Base-by-base conservation (phyloP, 2,888 invertebrate genomes). In the Catotricha subobsoleta region DNA sequence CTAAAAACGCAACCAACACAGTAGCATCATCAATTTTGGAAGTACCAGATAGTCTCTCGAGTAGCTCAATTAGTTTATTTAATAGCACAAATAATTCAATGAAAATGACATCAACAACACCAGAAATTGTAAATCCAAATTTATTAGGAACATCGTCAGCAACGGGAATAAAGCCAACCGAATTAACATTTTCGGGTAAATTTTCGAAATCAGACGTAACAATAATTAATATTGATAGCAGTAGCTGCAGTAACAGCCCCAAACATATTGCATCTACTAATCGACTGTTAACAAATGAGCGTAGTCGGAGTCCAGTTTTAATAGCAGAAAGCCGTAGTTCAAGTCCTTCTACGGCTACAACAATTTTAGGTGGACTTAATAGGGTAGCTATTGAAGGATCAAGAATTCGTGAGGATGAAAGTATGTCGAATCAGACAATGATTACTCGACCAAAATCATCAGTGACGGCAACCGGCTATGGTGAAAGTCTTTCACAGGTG, bases 121-220 rank as follows among this genome's bases (percentile, higher is more conserved):
- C n/a, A n/a, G 27, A n/a, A 9, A 28, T n/a, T 28, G 27, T 9
- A 18, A 18, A 18, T 10, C 5, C 18, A 12, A 19, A 18, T 28
- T 18, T 18, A 10, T 13, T 36, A 10, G 36, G 25, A 29, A 28
- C 39, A 39, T 29, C 39, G 18, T 29, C 20, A 39, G 19, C 39
- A 29, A 20, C 39, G 8, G n/a, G n/a, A 33, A 18, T 25, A 33
- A 18, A 43, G 37, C 31, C 45, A 33, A 36, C 45, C 13, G 58
- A 60, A 44, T 52, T 61, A 42, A 56, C 59, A 10, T 61, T 61
- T 49, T 51, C 56, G 3, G 61, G 61, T 1, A 54, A 58, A 48
- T 61, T 61, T 45, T 55, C 55, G 30, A 51, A 47, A 41, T 39
- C 45, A 15, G 18, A 25, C 16, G 45, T 36, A 29, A 29, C 38